These are phyloP conservation scores for Therioaphis trifolii DNA, from an alignment of 2,888 invertebrate species.

Conservation along the genomic window DNA sequence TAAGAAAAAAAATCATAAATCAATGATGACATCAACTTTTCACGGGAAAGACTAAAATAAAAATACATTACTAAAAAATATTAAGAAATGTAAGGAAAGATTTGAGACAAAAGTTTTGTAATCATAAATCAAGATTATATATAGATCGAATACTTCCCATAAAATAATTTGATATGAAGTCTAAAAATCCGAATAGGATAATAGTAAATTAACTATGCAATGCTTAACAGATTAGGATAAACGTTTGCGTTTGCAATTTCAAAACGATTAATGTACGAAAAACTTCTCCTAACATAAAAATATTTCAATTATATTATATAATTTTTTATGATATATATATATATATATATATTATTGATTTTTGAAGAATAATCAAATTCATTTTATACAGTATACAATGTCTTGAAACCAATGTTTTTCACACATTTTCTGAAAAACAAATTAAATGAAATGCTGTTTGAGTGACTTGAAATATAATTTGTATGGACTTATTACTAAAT, in stretches of 20 bases:
- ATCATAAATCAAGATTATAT: conserved; percentile 38
- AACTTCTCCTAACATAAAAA: not conserved
- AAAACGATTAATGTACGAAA: not conserved
- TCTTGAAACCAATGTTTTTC: no score
- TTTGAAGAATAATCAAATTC: no score
- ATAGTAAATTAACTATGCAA: not conserved
- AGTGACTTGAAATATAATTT: no score
- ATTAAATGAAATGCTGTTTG: no score
- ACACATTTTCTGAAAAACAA: no score
- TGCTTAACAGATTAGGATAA: conserved; percentile 15
- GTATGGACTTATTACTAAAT: no score
- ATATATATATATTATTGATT: no score
- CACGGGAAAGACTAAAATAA: not conserved
- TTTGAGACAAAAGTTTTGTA: conserved; percentile 34
- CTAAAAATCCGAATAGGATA: not conserved
- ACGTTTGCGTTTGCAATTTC: conserved; percentile 9
- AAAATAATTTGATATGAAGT: not conserved
- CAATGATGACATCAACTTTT: conserved; percentile 27
- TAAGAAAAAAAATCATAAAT: conserved; percentile 35
- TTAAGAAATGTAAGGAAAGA: not conserved
- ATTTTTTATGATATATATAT: no score
- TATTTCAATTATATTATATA: not conserved
- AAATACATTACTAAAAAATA: not conserved
- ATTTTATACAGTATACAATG: no score
- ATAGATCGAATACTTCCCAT: not conserved